phyloP scores from a whole-genome alignment of 2,888 invertebrate species.

The Diploptera punctata region DNA sequence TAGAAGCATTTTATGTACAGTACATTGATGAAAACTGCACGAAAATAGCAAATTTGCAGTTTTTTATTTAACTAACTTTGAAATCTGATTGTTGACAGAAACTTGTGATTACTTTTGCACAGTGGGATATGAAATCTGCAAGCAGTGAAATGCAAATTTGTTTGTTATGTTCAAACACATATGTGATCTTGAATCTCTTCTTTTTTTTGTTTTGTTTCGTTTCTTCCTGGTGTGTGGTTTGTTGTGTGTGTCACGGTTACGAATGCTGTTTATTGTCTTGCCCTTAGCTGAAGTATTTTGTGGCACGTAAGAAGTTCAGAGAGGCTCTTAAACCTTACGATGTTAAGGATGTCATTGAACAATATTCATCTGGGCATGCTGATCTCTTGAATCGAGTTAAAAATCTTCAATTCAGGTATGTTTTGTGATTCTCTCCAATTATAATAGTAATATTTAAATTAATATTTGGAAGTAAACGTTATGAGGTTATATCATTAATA shows the following conservation, averaged over 20 bases:
- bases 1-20: not conserved
- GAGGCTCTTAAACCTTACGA: conserved; percentile 93
- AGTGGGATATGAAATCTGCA: conserved; percentile 5
- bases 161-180: conserved; percentile 16
- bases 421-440: too few relatives aligned
- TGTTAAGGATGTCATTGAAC: conserved; percentile 94
- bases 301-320: conserved; percentile 89
- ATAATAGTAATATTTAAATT: too few relatives aligned
- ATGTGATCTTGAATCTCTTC: not conserved
- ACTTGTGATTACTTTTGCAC: not conserved
- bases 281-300: conserved; percentile 82
- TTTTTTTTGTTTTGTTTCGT: conserved; percentile 19
- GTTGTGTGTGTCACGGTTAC: conserved; percentile 31
- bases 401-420: conserved; percentile 84
- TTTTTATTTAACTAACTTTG: not conserved
- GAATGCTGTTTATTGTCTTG: conserved; percentile 37
- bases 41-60: not conserved
- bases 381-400: conserved; percentile 88
- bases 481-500: too few relatives aligned
- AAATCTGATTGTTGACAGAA: not conserved
- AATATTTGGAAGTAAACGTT: too few relatives aligned
- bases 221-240: conserved; percentile 28
- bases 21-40: not conserved
- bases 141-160: conserved; percentile 14
- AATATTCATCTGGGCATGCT: conserved; percentile 87